phyloP scores from a whole-genome alignment of 2,113 vertebrate genomes.

The Pardalotus punctatus region DNA sequence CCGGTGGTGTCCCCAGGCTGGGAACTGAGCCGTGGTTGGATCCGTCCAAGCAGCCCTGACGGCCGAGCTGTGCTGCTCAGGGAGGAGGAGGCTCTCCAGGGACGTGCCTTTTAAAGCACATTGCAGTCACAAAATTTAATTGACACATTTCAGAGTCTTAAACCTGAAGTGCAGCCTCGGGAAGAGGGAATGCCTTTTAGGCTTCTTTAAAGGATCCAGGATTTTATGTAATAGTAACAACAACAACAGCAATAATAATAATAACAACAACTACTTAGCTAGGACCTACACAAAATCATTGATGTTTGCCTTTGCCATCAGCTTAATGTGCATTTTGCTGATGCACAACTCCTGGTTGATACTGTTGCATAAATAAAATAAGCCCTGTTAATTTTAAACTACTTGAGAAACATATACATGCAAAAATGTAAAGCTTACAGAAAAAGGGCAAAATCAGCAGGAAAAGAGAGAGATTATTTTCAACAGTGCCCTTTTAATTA shows the following conservation, averaged over 20 bases:
- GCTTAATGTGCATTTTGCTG: conserved; percentile 45
- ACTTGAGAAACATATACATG: background rate
- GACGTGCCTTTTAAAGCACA: background rate
- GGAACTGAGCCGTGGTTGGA: fast-evolving
- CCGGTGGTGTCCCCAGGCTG: background rate
- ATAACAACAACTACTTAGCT: conserved; percentile 3
- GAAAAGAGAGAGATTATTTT: conserved; percentile 36
- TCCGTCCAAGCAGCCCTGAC: fast-evolving
- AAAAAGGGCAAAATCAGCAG: conserved; percentile 40
- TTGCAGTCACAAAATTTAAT: background rate
- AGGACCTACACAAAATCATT: conserved; percentile 38
- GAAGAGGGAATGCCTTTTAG: background rate
- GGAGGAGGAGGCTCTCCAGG: background rate
- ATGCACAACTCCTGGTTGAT: conserved; percentile 12
- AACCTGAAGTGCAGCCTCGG: background rate
- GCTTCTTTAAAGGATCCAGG: background rate
- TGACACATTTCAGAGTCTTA: background rate
- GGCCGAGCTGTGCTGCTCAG: fast-evolving
- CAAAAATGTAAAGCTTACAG: conserved; percentile 28
- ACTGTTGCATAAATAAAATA: conserved; percentile 18
- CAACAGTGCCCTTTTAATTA: conserved; percentile 44
- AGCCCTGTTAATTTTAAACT: background rate
- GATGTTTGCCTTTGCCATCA: conserved; percentile 37
- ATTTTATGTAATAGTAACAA: background rate
- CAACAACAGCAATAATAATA: background rate